Evolutionary conservation across 2,888 invertebrate genomes (phyloP).

Genomic region (Dicyrtoma fusca): DNA sequence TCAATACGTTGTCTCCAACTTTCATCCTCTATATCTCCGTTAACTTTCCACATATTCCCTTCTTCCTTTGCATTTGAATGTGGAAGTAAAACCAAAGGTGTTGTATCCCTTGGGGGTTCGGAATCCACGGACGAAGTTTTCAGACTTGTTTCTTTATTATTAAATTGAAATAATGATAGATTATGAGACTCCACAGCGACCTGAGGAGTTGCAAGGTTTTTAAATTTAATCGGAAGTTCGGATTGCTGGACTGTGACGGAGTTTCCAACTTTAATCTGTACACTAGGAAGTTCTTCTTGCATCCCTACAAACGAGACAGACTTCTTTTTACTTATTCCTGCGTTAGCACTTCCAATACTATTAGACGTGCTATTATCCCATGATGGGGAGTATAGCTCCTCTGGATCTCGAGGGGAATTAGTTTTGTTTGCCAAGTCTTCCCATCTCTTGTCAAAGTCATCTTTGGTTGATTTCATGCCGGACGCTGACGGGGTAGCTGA

Average conservation of each 20-base stretch:
- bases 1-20: constrained; percentile 42
- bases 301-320: constrained; percentile 28
- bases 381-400: not conserved
- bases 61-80: not conserved
- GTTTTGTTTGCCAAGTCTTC: constrained; percentile 41
- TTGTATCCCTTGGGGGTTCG: not conserved
- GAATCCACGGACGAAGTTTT: not conserved
- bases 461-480: constrained; percentile 27
- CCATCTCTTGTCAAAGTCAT: constrained; percentile 55
- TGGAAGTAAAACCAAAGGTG: not conserved
- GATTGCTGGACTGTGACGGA: not conserved
- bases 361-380: no score
- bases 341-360: no score
- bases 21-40: constrained; percentile 36
- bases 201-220: no score
- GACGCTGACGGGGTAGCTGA: not conserved
- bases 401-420: not conserved
- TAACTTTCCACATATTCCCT: not conserved
- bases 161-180: not conserved
- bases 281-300: constrained; percentile 3
- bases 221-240: no score
- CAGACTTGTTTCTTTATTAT: no score
- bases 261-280: constrained; percentile 4
- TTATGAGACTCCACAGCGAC: not conserved
- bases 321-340: constrained; percentile 10